These are phyloP conservation scores for Plagiodera versicolora DNA, from an alignment of 2,888 invertebrate genomes.

Conservation along the genomic window DNA sequence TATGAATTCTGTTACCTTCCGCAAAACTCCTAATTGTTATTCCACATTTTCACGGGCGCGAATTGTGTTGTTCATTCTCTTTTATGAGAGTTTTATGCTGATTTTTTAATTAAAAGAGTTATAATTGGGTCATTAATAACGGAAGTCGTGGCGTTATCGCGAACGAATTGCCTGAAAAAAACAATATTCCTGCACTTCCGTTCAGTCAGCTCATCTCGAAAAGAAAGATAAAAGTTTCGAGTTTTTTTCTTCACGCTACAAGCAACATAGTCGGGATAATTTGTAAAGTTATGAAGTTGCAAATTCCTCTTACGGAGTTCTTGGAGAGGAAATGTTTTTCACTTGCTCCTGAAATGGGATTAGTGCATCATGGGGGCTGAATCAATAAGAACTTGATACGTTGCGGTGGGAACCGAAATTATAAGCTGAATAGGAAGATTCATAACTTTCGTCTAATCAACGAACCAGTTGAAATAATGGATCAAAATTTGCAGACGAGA, in stretches of 20 bases:
- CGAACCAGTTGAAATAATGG: no score
- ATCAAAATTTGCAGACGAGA: no score
- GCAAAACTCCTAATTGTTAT: slow-evolving; percentile 49
- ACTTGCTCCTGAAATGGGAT: not conserved
- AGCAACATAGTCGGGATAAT: slow-evolving; percentile 1
- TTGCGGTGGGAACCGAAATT: not conserved
- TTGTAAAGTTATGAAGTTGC: not conserved
- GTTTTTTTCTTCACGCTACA: slow-evolving; percentile 4
- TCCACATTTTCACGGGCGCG: slow-evolving; percentile 43
- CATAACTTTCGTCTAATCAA: no score
- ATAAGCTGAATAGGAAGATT: no score
- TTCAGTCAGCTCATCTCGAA: slow-evolving; percentile 13
- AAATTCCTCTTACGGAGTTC: not conserved
- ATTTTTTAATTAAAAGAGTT: slow-evolving; percentile 48
- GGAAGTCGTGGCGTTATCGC: slow-evolving; percentile 30
- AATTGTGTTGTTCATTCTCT: slow-evolving; percentile 44
- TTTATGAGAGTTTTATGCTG: slow-evolving; percentile 45
- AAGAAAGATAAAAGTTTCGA: slow-evolving; percentile 9
- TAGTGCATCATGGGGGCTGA: not conserved
- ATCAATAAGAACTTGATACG: not conserved
- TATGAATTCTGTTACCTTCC: slow-evolving; percentile 50
- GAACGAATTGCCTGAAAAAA: not conserved
- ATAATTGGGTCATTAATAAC: slow-evolving; percentile 47
- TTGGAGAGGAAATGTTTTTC: not conserved
- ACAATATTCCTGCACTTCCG: slow-evolving; percentile 1